Percentiles rank a stretch among this genome's conserved stretches.
phyloP scores from a whole-genome alignment of 2,113 vertebrate genomes.

The Urocitellus parryii region DNA sequence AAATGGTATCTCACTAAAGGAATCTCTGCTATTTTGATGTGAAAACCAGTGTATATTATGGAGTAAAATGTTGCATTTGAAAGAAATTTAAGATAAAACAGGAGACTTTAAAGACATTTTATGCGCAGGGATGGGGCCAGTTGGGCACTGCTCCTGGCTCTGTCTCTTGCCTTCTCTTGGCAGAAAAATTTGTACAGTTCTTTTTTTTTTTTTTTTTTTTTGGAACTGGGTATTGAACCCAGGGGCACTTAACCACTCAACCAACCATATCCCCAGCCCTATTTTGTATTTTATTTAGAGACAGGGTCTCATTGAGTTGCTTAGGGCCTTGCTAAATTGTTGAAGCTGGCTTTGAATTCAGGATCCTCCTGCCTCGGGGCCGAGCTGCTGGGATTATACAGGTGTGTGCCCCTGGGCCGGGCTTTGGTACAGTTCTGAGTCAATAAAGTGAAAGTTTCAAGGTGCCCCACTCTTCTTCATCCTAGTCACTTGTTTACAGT shows the following conservation, averaged over 20 bases:
- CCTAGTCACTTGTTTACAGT: neutral
- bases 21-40: neutral
- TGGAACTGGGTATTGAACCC: no score
- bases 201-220: no score
- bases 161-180: neutral
- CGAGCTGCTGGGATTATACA: no score
- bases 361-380: no score
- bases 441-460: neutral
- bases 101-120: slow-evolving; percentile 35
- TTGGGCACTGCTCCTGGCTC: neutral
- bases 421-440: neutral
- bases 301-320: no score
- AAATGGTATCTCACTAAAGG: neutral
- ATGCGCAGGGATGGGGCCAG: neutral
- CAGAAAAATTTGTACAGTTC: neutral
- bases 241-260: no score
- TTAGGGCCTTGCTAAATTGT: no score
- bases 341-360: no score
- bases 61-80: slow-evolving; percentile 3
- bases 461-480: fast-evolving
- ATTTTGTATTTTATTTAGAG: no score
- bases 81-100: slow-evolving; percentile 8
- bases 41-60: neutral
- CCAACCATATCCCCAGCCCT: no score
- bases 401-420: no score